Conservation (phyloP, 2,888 invertebrate species). For the Temnothorax rugatulus region DNA sequence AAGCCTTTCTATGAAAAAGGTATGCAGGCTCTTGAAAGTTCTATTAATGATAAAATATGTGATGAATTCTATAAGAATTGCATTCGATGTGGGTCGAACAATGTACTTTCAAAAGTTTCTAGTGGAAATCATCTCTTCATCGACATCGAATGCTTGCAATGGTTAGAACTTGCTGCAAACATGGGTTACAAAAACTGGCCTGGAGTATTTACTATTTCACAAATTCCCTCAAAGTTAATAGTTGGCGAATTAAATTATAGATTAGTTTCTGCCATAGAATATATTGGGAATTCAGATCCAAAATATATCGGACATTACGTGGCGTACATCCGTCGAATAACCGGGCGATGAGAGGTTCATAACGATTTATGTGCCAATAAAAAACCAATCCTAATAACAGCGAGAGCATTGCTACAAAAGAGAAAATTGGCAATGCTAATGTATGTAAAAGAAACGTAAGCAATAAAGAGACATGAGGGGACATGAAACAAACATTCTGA, state of each 20-base stretch:
- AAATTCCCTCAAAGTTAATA: neutral
- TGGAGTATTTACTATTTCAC: neutral
- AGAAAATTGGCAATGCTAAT: neutral
- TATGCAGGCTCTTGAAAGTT: neutral
- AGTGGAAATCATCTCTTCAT: slow-evolving; percentile 3
- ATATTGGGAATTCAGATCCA: neutral
- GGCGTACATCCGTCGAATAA: neutral
- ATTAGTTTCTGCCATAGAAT: slow-evolving; percentile 9
- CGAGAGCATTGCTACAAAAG: neutral
- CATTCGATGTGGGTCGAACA: neutral
- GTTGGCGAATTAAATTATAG: neutral
- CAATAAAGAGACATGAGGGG: neutral
- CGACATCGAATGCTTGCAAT: slow-evolving; percentile 12
- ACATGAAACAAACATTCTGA: no score
- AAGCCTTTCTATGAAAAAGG: neutral
- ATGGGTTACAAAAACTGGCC: neutral
- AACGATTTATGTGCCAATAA: neutral
- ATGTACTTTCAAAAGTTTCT: neutral
- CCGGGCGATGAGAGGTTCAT: neutral
- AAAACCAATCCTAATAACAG: neutral
- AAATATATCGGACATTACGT: neutral
- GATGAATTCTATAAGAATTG: neutral
- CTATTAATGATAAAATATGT: no score
- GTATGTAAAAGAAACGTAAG: neutral
- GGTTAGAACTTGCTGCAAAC: neutral